Percentiles rank a stretch among this genome's conserved stretches.
Conservation (phyloP, 2,797 vertebrate genomes). For the Erethizon dorsatum region DNA sequence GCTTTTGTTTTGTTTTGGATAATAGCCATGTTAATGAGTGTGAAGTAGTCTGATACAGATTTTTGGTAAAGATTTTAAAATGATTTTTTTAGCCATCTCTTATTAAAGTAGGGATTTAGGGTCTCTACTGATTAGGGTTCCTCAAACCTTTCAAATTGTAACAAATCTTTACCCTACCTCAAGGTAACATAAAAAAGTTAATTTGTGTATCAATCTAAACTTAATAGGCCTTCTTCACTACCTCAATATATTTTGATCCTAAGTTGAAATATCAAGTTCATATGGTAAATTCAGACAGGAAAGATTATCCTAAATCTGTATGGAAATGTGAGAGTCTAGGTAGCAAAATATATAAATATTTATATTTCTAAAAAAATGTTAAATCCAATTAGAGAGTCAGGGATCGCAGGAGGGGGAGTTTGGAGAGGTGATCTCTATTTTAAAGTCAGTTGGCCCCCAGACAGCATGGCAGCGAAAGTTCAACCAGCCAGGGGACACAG, state of each 20-base stretch:
- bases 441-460: not conserved
- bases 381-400: not conserved
- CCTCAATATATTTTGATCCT: constrained; percentile 24
- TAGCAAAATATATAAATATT: not conserved
- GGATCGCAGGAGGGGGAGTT: not conserved
- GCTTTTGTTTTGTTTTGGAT: constrained; percentile 26
- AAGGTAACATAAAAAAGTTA: not conserved
- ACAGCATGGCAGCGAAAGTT: not conserved
- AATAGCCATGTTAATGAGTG: not conserved
- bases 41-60: not conserved
- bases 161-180: not conserved
- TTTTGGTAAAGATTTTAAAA: not conserved
- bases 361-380: not conserved
- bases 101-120: not conserved
- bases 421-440: not conserved
- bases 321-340: not conserved
- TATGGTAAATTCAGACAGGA: not conserved
- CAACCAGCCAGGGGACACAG: not conserved
- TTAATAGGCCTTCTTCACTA: not conserved
- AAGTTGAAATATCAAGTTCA: not conserved
- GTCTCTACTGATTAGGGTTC: not conserved
- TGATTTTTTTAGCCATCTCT: not conserved
- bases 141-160: not conserved
- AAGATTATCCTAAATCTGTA: not conserved
- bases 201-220: not conserved